These are phyloP conservation scores for Megalonaias nervosa DNA, from an alignment of 1,140 invertebrate species.

Conservation along the genomic window DNA sequence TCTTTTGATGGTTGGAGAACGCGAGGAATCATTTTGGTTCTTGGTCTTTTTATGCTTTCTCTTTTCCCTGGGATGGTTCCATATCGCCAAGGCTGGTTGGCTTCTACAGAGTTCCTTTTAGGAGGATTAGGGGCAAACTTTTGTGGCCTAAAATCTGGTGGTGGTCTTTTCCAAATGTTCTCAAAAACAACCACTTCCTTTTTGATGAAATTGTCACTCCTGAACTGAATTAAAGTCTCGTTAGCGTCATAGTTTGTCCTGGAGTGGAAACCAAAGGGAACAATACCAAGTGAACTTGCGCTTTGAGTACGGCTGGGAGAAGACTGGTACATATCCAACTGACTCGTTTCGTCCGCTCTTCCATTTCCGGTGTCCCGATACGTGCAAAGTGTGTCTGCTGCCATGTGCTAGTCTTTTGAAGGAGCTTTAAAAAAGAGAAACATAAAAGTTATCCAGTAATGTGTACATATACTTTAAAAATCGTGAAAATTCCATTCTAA, in stretches of 20 bases:
- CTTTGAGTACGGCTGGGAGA: conserved; percentile 21
- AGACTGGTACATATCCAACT: not conserved
- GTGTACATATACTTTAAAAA: no score
- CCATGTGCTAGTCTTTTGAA: no score
- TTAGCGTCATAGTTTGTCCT: conserved; percentile 66
- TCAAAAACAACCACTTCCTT: conserved; percentile 40
- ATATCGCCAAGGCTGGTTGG: conserved; percentile 66
- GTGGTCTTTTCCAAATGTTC: conserved; percentile 65
- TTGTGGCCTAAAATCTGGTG: conserved; percentile 65
- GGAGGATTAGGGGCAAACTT: conserved; percentile 65
- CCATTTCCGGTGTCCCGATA: no score
- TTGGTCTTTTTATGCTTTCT: conserved; percentile 44
- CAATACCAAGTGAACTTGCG: conserved; percentile 40
- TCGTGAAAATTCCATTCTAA: no score
- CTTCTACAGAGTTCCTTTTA: conserved; percentile 62
- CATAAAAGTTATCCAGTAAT: no score
- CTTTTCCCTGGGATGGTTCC: conserved; percentile 59
- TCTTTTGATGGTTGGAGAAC: conserved; percentile 41
- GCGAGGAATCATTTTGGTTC: conserved; percentile 42
- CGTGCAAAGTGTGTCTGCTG: no score
- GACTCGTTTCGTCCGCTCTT: no score
- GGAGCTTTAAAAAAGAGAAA: no score
- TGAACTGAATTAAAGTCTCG: conserved; percentile 55
- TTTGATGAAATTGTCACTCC: conserved; percentile 55
- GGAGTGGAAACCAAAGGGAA: conserved; percentile 63